phyloP scores from a whole-genome alignment of 2,797 vertebrate species.

The Eutrigla gurnardus region DNA sequence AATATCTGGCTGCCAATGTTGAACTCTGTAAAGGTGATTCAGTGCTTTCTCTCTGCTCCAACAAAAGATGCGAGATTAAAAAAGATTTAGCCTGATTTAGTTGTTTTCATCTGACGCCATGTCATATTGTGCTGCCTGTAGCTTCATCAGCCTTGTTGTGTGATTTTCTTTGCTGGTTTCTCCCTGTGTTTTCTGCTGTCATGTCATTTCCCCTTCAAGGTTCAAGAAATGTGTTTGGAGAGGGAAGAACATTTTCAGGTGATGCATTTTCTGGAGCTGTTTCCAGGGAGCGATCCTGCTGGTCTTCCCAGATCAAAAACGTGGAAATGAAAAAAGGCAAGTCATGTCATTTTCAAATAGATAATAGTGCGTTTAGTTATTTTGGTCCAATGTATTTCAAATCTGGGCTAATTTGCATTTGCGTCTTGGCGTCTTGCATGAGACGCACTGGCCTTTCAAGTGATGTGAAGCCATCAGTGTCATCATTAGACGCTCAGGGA shows the following conservation, averaged over 20 bases:
- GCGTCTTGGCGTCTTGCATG: neutral
- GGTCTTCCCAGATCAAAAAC: neutral
- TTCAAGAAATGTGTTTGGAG: constrained; percentile 1
- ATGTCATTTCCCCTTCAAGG: neutral
- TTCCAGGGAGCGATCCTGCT: neutral
- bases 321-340: neutral
- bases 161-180: constrained; percentile 6
- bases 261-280: neutral
- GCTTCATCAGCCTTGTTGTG: neutral
- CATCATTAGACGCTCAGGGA: no score
- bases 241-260: neutral
- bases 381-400: neutral
- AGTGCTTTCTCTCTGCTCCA: neutral
- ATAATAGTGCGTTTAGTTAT: neutral
- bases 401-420: neutral
- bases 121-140: neutral
- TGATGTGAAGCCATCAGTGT: neutral
- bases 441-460: neutral
- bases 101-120: neutral
- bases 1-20: constrained; percentile 40
- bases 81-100: neutral
- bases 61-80: neutral
- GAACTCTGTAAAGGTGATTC: constrained; percentile 43
- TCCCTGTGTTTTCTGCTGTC: neutral
- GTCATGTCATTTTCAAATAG: neutral